These are phyloP conservation scores for Drosophila macrothrix DNA, from an alignment of 2,888 invertebrate species.

Conservation along the genomic window DNA sequence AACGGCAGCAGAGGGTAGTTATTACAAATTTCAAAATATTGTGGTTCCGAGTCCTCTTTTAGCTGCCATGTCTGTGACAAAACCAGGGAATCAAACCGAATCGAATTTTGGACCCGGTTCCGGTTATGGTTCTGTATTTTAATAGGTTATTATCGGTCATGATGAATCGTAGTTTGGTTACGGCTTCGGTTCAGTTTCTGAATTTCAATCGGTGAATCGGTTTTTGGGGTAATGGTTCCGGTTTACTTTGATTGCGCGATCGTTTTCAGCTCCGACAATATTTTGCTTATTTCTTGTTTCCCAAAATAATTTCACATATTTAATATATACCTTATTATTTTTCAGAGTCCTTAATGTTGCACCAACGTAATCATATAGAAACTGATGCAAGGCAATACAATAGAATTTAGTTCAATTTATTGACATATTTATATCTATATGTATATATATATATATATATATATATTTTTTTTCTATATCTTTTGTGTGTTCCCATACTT, in stretches of 20 bases:
- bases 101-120: not conserved
- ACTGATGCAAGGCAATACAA: not conserved
- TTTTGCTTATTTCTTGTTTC: not conserved
- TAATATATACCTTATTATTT: not conserved
- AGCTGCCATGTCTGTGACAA: not conserved
- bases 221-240: not conserved
- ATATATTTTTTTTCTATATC: not conserved
- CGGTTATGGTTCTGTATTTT: not conserved
- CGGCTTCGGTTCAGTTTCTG: not conserved
- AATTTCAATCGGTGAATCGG: not conserved
- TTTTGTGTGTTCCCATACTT: slow-evolving; percentile 36
- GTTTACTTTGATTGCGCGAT: not conserved
- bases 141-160: not conserved
- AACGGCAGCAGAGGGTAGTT: not conserved
- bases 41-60: not conserved
- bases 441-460: not conserved
- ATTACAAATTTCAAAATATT: not conserved
- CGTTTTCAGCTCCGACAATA: not conserved
- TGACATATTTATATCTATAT: not conserved
- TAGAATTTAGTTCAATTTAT: not conserved
- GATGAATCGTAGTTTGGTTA: not conserved
- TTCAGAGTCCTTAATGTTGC: not conserved
- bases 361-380: not conserved
- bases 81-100: not conserved
- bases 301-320: not conserved